Base-by-base conservation (phyloP, 2,113 vertebrate genomes). In the Fulmarus glacialis region DNA sequence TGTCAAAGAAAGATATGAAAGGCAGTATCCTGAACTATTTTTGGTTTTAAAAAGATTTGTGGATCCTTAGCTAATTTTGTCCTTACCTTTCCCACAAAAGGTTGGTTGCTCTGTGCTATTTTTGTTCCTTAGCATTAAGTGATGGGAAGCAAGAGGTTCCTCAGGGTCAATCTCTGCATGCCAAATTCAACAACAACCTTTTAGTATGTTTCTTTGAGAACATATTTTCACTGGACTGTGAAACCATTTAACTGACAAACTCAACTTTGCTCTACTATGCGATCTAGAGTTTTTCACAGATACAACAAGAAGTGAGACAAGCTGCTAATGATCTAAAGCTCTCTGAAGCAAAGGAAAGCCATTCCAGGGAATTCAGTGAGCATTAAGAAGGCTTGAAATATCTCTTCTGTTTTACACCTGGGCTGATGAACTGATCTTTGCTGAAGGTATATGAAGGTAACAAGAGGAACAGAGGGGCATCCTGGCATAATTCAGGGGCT, bases 21-120 rank as follows among this genome's bases (percentile, higher is more conserved):
- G 59, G 60, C 34, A 91, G n/a, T 24, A 72, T 70, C 34, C 16
- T 81, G 38, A 66, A 84, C 34, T 93, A 68, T 26, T 66, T 96
- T 73, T 80, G 42, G 11, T 42, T 81, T 95, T 30, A 67, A 89
- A 90, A 93, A 66, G 12, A 89, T 80, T 50, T 90, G 36, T 83
- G 73, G n/a, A 63, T 92, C 78, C 18, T n/a, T 70, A 52, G 67
- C 45, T 84, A 66, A 72, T 89, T 92, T 56, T 79, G 9, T n/a
- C 70, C 64, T 45, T 89, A 96, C 88, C 82, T 97, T 96, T 96
- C 90, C 83, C 77, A 64, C 36, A 77, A 85, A 71, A 62, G 42
- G n/a, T 86, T 93, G 79, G 84, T 64, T 47, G 22, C 13, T 72
- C 24, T 62, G 48, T 36, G 42, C 55, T 92, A 52, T 82, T 81